These are phyloP conservation scores for Brachypteracias leptosomus DNA, from an alignment of 2,113 vertebrate species.

Conservation along the genomic window DNA sequence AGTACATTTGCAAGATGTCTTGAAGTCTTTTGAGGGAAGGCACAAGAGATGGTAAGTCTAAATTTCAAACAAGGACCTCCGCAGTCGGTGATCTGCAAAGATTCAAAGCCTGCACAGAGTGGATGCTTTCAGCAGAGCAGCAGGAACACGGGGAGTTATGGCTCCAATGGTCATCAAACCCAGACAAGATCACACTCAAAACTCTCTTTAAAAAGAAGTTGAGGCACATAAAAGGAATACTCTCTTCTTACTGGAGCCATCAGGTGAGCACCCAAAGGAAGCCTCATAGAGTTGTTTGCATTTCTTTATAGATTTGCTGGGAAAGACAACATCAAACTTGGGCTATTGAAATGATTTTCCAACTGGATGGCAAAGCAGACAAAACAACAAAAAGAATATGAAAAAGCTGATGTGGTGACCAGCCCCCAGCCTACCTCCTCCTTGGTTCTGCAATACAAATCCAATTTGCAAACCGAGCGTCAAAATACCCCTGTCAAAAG, in stretches of 20 bases:
- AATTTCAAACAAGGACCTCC: neutral
- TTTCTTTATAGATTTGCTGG: neutral
- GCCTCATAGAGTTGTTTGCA: neutral
- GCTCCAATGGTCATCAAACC: neutral
- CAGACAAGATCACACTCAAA: neutral
- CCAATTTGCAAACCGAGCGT: neutral
- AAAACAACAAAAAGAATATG: neutral
- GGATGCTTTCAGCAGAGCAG: neutral
- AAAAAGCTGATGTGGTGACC: neutral
- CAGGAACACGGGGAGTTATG: neutral
- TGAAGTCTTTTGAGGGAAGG: neutral
- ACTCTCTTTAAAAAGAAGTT: neutral
- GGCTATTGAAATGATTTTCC: neutral
- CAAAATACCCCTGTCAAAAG: neutral
- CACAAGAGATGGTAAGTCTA: neutral
- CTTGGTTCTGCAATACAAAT: constrained; percentile 19
- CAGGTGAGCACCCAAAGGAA: neutral
- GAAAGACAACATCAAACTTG: neutral
- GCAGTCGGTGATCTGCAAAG: neutral
- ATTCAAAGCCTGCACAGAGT: neutral
- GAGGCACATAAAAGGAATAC: neutral
- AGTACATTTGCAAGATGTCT: neutral
- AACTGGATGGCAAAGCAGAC: neutral
- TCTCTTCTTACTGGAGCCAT: neutral
- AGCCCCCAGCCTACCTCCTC: neutral